Base-by-base conservation (phyloP, 2,888 invertebrate species). In the Tenthredo distinguenda region DNA sequence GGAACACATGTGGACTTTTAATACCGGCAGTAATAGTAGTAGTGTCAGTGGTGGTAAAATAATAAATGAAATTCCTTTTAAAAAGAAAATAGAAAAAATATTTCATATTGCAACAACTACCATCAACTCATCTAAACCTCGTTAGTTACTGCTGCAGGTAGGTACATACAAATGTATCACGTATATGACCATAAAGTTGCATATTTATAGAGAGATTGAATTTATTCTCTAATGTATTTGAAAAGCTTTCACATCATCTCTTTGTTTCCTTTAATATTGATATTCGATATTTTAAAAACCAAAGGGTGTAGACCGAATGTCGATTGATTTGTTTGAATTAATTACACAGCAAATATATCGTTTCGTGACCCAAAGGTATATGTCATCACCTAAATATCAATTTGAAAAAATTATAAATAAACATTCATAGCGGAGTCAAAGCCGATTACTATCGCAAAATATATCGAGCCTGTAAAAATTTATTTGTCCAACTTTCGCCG, bases 41-140 rank as follows among this genome's bases (percentile, higher is more conserved):
- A 21, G 10, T 50, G 2, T 5, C 37, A 50, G 62, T 68, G 12
- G 15, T 18, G 68, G 18, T 26, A 7, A 68, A 12, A 68, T 68
- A 68, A 68, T 68, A 68, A 68, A 68, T 68, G 34, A 34, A 68
- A 68, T 68, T 34, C 68, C 68, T 68, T 68, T 15, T 68, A 12
- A 15, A 31, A 68, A 18, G 34, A 68, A 34, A 26, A 68, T 62
- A 26, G 12, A 18, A 68, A 34, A 15, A 1, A 68, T 68, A 12
- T 68, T 68, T 34, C 34, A 34, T 34, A 34, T 68, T 34, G 68
- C 12, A 18, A 12, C 34, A 31, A 68, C 21, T 21, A 15, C 18
- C 34, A 31, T 12, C 34, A 68, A 68, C 34, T 34, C 68, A 18
- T 68, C 34, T 18, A 15, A 34, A 34, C 34, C 34, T 68, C 18